Evolutionary conservation across 2,797 vertebrate genomes (phyloP).

Genomic region (Molossus molossus): DNA sequence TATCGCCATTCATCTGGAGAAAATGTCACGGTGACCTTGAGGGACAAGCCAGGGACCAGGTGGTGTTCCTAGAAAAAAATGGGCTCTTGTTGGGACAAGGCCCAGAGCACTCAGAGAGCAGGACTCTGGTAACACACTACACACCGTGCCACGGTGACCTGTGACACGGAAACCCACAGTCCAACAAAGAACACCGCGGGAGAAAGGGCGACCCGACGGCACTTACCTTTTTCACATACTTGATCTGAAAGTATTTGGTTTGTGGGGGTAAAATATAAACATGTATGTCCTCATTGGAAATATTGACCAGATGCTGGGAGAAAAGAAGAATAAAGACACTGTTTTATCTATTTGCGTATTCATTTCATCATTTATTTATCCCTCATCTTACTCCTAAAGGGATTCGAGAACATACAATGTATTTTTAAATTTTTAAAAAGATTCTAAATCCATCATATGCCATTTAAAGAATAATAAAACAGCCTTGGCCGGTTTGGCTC

Average conservation of each 20-base stretch:
- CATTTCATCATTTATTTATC: not conserved
- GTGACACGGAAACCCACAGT: not conserved
- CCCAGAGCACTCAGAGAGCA: not conserved
- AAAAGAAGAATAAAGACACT: constrained; percentile 67
- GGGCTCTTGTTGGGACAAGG: not conserved
- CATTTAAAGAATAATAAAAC: constrained; percentile 46
- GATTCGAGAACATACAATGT: not conserved
- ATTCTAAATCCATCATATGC: not conserved
- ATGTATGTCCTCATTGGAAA: constrained; percentile 91
- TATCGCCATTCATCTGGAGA: constrained; percentile 96
- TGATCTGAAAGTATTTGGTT: constrained; percentile 95
- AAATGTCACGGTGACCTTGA: constrained; percentile 92
- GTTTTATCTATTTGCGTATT: not conserved
- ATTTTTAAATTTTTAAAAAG: constrained; percentile 29
- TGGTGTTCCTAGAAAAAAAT: constrained; percentile 89
- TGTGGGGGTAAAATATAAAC: constrained; percentile 95
- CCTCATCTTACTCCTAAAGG: not conserved
- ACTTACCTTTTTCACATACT: constrained; percentile 94
- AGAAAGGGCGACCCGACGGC: not conserved
- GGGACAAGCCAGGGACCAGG: constrained; percentile 95
- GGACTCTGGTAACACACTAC: not conserved
- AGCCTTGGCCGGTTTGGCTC: too few species aligned
- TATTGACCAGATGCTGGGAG: constrained; percentile 94
- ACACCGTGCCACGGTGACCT: fast-evolving
- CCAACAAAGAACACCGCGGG: not conserved